Conservation (phyloP, 1,140 invertebrate species). For the Drosophila lowei region DNA sequence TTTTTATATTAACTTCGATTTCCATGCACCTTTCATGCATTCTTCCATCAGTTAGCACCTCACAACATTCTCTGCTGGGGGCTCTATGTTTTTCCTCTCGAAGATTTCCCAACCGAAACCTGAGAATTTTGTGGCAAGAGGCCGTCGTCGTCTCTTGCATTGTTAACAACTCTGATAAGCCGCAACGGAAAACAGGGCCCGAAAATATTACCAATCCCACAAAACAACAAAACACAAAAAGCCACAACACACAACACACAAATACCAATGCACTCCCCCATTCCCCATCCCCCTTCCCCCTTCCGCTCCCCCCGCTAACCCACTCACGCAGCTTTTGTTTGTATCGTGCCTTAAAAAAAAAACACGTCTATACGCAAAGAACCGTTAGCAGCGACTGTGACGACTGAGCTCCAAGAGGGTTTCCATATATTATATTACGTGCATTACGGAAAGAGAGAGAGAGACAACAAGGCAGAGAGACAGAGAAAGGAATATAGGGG, state of each 20-base stretch:
- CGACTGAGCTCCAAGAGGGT: constrained; percentile 26
- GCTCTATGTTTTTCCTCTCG: constrained; percentile 23
- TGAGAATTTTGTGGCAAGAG: constrained; percentile 25
- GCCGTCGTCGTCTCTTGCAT: constrained; percentile 23
- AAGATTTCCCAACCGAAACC: constrained; percentile 46
- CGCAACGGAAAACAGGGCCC: constrained; percentile 49
- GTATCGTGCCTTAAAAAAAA: constrained; percentile 22
- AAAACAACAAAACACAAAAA: constrained; percentile 42
- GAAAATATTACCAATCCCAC: constrained; percentile 33
- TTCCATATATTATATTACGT: constrained; percentile 23
- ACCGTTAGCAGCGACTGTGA: constrained; percentile 80
- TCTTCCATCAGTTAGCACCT: constrained; percentile 9
- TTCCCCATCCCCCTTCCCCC: too few relatives aligned
- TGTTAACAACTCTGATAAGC: constrained; percentile 72
- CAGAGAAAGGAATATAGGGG: background rate
- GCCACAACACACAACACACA: constrained; percentile 17
- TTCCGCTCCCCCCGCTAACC: constrained; percentile 14
- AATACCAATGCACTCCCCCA: constrained; percentile 48
- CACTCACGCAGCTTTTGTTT: constrained; percentile 15
- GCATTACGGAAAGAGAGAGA: constrained; percentile 18
- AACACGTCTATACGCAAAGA: constrained; percentile 83
- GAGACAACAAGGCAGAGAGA: background rate
- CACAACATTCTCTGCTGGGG: background rate
- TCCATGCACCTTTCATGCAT: background rate
- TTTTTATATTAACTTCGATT: too few relatives aligned